Conservation (phyloP, 2,888 invertebrate species). For the Sylvicola fuscatus region DNA sequence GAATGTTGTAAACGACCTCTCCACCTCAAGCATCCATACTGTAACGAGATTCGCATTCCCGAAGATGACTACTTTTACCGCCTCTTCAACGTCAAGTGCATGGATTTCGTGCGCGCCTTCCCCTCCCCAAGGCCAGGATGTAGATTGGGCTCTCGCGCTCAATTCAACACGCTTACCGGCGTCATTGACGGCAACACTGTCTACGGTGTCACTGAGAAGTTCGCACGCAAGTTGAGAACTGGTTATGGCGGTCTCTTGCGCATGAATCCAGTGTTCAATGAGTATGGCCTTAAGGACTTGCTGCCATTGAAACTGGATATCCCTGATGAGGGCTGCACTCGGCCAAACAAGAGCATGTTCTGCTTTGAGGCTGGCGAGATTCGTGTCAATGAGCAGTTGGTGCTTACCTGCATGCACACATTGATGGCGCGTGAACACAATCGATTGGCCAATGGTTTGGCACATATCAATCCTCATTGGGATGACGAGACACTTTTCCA, state of each 20-base stretch:
- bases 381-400: constrained; percentile 78
- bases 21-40: constrained; percentile 74
- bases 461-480: constrained; percentile 77
- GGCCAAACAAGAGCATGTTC: constrained; percentile 74
- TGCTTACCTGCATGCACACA: constrained; percentile 80
- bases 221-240: constrained; percentile 59
- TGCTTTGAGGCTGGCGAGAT: constrained; percentile 90
- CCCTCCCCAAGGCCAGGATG: constrained; percentile 76
- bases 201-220: constrained; percentile 68
- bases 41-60: constrained; percentile 73
- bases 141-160: constrained; percentile 52
- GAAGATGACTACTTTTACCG: constrained; percentile 83
- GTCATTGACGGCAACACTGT: constrained; percentile 77
- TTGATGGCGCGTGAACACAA: constrained; percentile 84
- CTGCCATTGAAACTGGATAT: constrained; percentile 72
- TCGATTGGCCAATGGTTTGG: constrained; percentile 52
- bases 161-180: constrained; percentile 72
- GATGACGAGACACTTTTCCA: constrained; percentile 83
- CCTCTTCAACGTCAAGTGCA: constrained; percentile 63
- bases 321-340: constrained; percentile 81
- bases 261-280: constrained; percentile 76
- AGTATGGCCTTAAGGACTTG: constrained; percentile 72
- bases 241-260: constrained; percentile 64
- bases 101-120: constrained; percentile 77
- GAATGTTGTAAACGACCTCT: constrained; percentile 70